Evolutionary conservation across 2,888 invertebrate genomes (phyloP).

Genomic region (Candidula unifasciata): DNA sequence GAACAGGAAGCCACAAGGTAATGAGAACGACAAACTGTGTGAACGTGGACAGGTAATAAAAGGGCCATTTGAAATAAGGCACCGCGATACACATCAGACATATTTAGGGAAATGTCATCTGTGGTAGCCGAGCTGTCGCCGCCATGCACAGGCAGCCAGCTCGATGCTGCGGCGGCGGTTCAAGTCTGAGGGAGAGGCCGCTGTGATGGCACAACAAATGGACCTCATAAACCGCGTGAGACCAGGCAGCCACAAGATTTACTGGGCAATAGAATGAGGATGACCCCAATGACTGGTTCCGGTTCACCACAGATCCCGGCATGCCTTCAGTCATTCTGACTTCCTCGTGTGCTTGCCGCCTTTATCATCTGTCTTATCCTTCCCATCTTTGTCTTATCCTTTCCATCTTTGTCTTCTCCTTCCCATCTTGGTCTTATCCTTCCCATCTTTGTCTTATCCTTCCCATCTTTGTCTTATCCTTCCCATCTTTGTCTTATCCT

Average conservation of each 20-base stretch:
- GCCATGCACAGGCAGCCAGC: neutral
- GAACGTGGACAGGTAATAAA: neutral
- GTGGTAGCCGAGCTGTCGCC: neutral
- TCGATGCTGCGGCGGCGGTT: neutral
- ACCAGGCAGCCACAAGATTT: neutral
- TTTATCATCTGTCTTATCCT: too few relatives aligned
- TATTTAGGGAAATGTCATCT: neutral
- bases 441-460: neutral
- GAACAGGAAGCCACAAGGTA: neutral
- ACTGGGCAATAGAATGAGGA: neutral
- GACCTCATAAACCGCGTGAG: slow-evolving; percentile 2
- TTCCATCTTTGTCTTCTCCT: too few relatives aligned
- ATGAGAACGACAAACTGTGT: neutral
- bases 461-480: neutral
- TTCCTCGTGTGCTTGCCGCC: too few relatives aligned
- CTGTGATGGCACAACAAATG: neutral
- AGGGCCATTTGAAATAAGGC: neutral
- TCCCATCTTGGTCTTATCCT: too few relatives aligned
- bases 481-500: neutral
- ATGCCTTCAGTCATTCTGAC: neutral
- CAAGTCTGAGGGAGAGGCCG: neutral
- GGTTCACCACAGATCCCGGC: neutral
- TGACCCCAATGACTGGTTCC: neutral
- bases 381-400: too few relatives aligned
- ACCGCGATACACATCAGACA: slow-evolving; percentile 3